Evolutionary conservation across 2,797 vertebrate species (phyloP), one percentile per base, ranked within the genome.

Genomic region (Tenualosa thibaudeaui): DNA sequence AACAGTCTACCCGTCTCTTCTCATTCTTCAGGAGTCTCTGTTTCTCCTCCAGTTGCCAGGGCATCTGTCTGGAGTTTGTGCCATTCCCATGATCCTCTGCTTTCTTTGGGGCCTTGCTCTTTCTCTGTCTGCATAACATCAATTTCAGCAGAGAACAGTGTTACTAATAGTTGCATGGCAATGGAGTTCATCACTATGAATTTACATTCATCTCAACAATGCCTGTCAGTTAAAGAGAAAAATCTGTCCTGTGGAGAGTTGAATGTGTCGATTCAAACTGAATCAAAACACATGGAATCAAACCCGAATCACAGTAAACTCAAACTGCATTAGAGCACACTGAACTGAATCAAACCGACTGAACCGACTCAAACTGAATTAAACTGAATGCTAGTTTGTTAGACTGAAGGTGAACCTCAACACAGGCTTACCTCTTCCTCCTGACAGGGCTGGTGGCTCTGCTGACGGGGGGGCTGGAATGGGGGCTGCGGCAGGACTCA

Each of bases 401-500:
- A 65, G 60, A 26, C 24, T 65, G 60, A 1, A 51, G 50, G 2
- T 12, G 50, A 51, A 7, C 50, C 50, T 7, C 9, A 8, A 51
- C 50, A 51, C 60, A 31, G 7, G 60, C 91, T 90, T 90, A 99
- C 98, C 98, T 98, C 90, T 96, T 95, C 68, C 97, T 95, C 90
- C 96, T 94, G 56, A 93, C 90, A 9, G 96, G 96, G 49, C 96
- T 97, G 91, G 58, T 91, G 54, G 92, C 94, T 15, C 95, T 92
- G 89, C 90, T 92, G 88, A 89, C 88, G 87, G 89, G 81, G 84
- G 94, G 94, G 89, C 91, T 94, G 93, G 88, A 89, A 6, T 93
- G 91, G 3, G 96, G 92, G 90, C 90, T 94, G 82, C 93, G 94
- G 91, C 92, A 95, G 90, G 96, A 93, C 93, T 98, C 97, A 0